A percentile compares a stretch with the other conserved stretches of the same genome.
Conservation (phyloP, 2,113 vertebrate genomes). For the Pyxicephalus adspersus region DNA sequence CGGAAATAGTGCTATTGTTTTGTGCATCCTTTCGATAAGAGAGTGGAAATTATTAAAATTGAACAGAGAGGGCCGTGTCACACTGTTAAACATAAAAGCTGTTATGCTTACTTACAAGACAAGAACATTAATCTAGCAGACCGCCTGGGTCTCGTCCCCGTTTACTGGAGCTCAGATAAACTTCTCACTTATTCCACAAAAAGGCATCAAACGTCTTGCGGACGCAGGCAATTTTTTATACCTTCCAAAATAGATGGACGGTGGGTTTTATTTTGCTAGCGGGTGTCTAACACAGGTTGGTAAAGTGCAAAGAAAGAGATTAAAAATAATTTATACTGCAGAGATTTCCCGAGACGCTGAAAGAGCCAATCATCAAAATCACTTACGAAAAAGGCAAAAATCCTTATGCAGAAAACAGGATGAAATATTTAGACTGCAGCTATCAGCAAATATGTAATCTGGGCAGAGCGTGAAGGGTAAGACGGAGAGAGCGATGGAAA, state of each 20-base stretch:
- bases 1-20: slow-evolving; percentile 16
- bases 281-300: slow-evolving; percentile 38
- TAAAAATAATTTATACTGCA: slow-evolving; percentile 40
- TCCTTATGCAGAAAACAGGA: not conserved
- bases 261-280: slow-evolving; percentile 31
- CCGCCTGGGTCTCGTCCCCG: slow-evolving; percentile 34
- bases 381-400: not conserved
- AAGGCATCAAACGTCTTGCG: slow-evolving; percentile 46
- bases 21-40: slow-evolving; percentile 16
- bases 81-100: slow-evolving; percentile 44
- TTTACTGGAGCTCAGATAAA: slow-evolving; percentile 7
- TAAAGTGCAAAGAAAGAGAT: slow-evolving; percentile 47
- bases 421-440: not conserved
- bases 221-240: slow-evolving; percentile 20
- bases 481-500: not conserved
- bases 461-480: not conserved
- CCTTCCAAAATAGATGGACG: slow-evolving; percentile 2
- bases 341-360: slow-evolving; percentile 33
- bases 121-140: slow-evolving; percentile 29
- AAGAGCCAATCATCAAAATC: slow-evolving; percentile 42
- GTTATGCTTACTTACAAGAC: slow-evolving; percentile 47
- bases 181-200: slow-evolving; percentile 26
- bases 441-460: not conserved
- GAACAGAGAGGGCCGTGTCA: slow-evolving; percentile 21
- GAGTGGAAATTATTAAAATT: slow-evolving; percentile 40